A percentile compares a stretch with the other conserved stretches of the same genome.
Conservation (phyloP, 2,113 vertebrate genomes). For the Larimichthys polyactis region DNA sequence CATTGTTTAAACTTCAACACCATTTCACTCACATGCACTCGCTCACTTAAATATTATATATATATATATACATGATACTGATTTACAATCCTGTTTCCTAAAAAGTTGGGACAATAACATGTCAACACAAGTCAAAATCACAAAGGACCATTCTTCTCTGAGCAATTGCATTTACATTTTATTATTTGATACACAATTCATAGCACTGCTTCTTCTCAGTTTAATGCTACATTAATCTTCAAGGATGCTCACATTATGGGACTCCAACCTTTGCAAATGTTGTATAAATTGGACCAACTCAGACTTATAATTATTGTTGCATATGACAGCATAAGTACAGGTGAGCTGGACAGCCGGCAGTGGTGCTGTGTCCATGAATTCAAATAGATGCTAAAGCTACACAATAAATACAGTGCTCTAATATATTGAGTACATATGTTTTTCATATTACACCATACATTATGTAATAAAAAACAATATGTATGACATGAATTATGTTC, state of each 20-base stretch:
- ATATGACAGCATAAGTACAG: neutral
- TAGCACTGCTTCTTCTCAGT: constrained; percentile 4
- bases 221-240: constrained; percentile 17
- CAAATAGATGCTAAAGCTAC: constrained; percentile 13
- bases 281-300: neutral
- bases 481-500: constrained; percentile 19
- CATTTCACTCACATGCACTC: too few species aligned
- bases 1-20: too few species aligned
- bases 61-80: too few species aligned
- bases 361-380: neutral
- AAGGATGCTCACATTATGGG: neutral
- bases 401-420: constrained; percentile 3
- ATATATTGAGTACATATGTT: constrained; percentile 35
- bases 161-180: constrained; percentile 22
- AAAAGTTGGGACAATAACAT: too few species aligned
- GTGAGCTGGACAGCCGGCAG: neutral
- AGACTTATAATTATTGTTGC: constrained; percentile 1
- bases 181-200: constrained; percentile 37
- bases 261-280: neutral
- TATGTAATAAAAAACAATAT: constrained; percentile 12
- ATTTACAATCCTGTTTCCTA: too few species aligned
- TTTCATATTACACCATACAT: constrained; percentile 33
- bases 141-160: constrained; percentile 4
- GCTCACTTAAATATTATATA: too few species aligned
- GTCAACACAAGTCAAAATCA: neutral